Conservation (phyloP, 2,888 invertebrate species). For the Cremastinae sp. region DNA sequence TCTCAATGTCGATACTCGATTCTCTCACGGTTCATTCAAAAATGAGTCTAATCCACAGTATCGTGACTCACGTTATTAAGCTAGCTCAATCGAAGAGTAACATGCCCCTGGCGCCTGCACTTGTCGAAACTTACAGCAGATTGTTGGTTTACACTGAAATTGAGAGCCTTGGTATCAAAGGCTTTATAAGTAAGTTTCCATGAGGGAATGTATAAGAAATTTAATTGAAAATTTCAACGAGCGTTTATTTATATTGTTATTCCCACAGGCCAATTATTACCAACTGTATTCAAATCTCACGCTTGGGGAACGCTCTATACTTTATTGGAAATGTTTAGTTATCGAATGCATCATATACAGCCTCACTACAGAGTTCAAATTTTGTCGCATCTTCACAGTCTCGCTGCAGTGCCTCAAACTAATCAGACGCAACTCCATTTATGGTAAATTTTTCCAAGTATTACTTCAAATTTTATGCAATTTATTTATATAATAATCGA, state of each 20-base stretch:
- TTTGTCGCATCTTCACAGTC: constrained; percentile 93
- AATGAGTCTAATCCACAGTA: constrained; percentile 93
- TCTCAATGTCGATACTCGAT: constrained; percentile 95
- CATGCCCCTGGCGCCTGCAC: constrained; percentile 92
- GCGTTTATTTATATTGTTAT: constrained; percentile 29
- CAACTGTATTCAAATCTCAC: constrained; percentile 94
- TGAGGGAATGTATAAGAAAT: not conserved
- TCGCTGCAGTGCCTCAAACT: constrained; percentile 95
- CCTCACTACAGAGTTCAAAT: constrained; percentile 97
- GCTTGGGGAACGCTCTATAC: constrained; percentile 98
- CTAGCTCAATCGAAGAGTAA: constrained; percentile 92
- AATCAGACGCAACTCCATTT: constrained; percentile 97
- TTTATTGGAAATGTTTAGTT: constrained; percentile 97
- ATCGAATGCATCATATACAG: constrained; percentile 97
- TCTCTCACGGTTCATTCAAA: constrained; percentile 97
- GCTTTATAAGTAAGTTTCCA: constrained; percentile 90
- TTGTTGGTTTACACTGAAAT: constrained; percentile 97
- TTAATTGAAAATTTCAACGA: no score
- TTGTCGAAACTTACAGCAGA: constrained; percentile 97
- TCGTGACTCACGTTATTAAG: constrained; percentile 94
- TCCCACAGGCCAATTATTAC: constrained; percentile 89
- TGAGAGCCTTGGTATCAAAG: constrained; percentile 97
- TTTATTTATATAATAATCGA: no score
- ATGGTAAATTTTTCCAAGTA: no score
- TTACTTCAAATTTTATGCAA: not conserved